Conservation (phyloP, 2,888 invertebrate genomes). For the Venustoraphidia nigricollis region DNA sequence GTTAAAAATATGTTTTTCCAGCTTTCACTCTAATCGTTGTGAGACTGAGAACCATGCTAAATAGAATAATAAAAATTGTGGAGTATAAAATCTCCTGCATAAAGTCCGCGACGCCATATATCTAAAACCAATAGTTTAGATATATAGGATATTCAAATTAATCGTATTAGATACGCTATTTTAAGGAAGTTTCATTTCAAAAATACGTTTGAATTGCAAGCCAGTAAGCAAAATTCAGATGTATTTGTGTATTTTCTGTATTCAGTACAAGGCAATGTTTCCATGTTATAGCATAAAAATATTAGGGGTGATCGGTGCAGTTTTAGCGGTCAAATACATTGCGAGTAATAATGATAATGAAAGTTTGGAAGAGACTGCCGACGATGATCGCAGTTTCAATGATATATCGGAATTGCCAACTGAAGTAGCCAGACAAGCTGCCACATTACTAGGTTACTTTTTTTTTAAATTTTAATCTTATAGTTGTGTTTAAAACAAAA, state of each 20-base stretch:
- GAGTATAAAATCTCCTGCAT: too few species aligned
- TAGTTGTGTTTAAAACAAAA: background rate
- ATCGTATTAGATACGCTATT: too few species aligned
- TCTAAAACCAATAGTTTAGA: too few species aligned
- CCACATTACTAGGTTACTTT: constrained; percentile 29
- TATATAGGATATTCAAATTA: too few species aligned
- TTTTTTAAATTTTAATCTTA: background rate
- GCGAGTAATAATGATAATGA: constrained; percentile 32
- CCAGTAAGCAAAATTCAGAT: background rate
- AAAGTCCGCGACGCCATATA: too few species aligned
- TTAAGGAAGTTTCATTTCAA: too few species aligned
- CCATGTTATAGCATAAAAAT: constrained; percentile 35
- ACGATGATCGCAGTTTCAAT: constrained; percentile 32
- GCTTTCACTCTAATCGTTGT: too few species aligned
- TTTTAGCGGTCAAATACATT: constrained; percentile 59
- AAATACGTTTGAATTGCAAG: background rate
- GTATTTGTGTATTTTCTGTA: background rate
- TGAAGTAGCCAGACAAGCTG: constrained; percentile 42
- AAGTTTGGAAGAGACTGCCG: constrained; percentile 24
- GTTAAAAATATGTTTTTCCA: too few species aligned
- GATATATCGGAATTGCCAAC: constrained; percentile 34
- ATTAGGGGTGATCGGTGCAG: constrained; percentile 60
- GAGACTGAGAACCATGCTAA: too few species aligned
- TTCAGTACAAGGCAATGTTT: background rate
- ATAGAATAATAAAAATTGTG: too few species aligned